Conservation (phyloP, 2,888 invertebrate species). For the Chrysomela aeneicollis region DNA sequence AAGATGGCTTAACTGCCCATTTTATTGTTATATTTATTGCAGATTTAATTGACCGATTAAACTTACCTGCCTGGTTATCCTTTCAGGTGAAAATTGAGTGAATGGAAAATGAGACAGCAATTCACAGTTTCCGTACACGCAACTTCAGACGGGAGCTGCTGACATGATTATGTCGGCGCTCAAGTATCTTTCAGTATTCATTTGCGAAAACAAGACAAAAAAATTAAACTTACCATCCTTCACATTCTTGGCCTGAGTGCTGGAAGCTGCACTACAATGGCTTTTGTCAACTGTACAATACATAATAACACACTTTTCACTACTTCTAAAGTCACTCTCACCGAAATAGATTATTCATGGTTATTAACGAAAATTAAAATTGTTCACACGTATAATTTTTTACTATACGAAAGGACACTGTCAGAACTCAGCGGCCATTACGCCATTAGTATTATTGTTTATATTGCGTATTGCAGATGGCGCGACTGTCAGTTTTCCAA, state of each 20-base stretch:
- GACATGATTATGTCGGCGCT: background rate
- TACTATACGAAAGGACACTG: slow-evolving; percentile 55
- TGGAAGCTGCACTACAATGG: slow-evolving; percentile 73
- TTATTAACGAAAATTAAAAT: slow-evolving; percentile 50
- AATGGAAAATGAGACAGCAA: background rate
- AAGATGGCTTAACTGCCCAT: no score
- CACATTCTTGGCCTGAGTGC: slow-evolving; percentile 75
- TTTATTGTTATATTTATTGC: no score
- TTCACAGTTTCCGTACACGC: background rate
- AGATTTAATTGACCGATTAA: no score
- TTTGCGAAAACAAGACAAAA: slow-evolving; percentile 7
- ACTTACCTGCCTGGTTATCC: background rate
- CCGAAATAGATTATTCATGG: slow-evolving; percentile 67
- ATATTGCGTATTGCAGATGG: slow-evolving; percentile 54
- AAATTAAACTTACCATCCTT: slow-evolving; percentile 74
- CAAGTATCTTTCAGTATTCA: background rate
- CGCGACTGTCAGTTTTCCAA: slow-evolving; percentile 35
- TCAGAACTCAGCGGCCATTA: slow-evolving; percentile 60
- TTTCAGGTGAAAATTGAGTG: background rate
- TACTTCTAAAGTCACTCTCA: slow-evolving; percentile 65
- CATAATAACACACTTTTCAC: slow-evolving; percentile 65
- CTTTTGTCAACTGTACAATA: slow-evolving; percentile 80
- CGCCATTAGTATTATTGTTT: slow-evolving; percentile 53
- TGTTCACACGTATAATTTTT: slow-evolving; percentile 50
- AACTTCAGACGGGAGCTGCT: background rate